Conservation (phyloP, 2,113 vertebrate species). For the Bungarus multicinctus region DNA sequence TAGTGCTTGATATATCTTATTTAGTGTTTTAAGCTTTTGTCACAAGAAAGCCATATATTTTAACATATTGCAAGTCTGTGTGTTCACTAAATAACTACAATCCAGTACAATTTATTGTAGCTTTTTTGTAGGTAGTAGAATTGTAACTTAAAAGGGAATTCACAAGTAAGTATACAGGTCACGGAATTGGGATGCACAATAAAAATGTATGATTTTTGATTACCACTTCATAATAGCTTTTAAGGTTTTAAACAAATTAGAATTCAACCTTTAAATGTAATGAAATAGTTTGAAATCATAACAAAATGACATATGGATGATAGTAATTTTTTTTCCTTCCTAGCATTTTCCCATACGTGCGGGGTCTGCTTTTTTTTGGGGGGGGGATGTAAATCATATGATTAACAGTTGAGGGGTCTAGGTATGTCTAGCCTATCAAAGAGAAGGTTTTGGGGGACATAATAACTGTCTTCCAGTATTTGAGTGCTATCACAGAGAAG, state of each 20-base stretch:
- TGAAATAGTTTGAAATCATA: not conserved
- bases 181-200: not conserved
- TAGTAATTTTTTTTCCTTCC: too few species aligned
- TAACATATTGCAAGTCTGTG: not conserved
- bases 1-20: not conserved
- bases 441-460: too few species aligned
- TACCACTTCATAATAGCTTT: not conserved
- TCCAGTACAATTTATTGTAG: not conserved
- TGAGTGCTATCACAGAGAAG: too few species aligned
- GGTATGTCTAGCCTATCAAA: too few species aligned
- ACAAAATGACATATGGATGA: not conserved
- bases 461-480: too few species aligned
- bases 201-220: not conserved
- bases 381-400: too few species aligned
- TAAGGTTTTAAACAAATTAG: not conserved
- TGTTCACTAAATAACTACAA: not conserved
- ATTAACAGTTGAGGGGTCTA: too few species aligned
- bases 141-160: not conserved
- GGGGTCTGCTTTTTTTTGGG: too few species aligned
- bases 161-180: not conserved
- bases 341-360: too few species aligned
- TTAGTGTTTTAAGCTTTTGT: not conserved
- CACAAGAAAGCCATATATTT: not conserved
- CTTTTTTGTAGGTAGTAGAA: not conserved
- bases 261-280: not conserved